phyloP scores from a whole-genome alignment of 2,113 vertebrate genomes.

The Abramis brama region DNA sequence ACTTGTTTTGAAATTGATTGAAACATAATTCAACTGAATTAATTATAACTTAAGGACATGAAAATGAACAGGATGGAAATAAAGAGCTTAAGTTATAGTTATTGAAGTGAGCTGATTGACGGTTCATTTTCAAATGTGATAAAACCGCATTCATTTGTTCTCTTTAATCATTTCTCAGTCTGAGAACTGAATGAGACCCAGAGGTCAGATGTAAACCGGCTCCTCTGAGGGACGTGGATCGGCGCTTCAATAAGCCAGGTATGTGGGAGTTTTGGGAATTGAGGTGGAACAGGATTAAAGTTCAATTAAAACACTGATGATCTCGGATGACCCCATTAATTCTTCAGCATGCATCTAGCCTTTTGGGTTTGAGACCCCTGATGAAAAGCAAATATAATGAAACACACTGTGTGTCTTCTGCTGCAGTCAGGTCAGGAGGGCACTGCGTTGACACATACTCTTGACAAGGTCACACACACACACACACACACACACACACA shows the following conservation, averaged over 20 bases:
- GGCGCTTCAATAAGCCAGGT: not conserved
- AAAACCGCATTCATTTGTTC: too few species aligned
- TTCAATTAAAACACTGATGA: slow-evolving; percentile 25
- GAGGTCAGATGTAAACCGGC: not conserved
- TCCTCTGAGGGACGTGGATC: not conserved
- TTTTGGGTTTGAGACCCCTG: not conserved
- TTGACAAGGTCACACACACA: slow-evolving; percentile 3
- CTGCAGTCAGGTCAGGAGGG: not conserved
- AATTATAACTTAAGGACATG: too few species aligned
- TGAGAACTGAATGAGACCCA: not conserved
- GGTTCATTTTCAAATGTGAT: too few species aligned
- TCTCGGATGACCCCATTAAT: slow-evolving; percentile 14
- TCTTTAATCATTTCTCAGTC: too few species aligned
- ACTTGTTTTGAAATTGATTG: not conserved
- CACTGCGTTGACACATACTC: not conserved
- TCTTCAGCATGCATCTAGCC: not conserved
- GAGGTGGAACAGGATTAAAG: slow-evolving; percentile 2
- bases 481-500: not conserved
- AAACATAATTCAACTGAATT: too few species aligned
- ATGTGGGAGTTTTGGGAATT: not conserved
- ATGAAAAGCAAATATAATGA: slow-evolving; percentile 4
- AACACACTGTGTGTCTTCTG: slow-evolving; percentile 3
- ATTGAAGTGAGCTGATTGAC: too few species aligned
- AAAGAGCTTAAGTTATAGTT: too few species aligned
- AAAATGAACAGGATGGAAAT: too few species aligned